Evolutionary conservation across 2,113 vertebrate genomes (phyloP).

Genomic region (Ptilorrhoa leucosticta): DNA sequence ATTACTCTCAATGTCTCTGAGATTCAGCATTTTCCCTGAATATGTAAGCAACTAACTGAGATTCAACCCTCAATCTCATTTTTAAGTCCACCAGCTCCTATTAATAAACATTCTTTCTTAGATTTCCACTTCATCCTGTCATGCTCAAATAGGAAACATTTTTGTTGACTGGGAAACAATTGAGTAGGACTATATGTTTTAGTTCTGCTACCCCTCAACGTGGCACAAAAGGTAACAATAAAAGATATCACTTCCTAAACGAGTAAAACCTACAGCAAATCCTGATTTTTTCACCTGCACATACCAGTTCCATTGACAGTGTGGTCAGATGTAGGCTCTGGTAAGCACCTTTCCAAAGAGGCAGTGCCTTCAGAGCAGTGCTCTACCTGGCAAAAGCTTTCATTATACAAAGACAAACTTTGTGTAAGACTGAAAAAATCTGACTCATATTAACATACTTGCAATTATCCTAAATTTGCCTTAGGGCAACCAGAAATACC

Average conservation of each 20-base stretch:
- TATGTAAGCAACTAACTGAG: not conserved
- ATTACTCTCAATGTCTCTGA: not conserved
- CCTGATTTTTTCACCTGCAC: not conserved
- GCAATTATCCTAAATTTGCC: not conserved
- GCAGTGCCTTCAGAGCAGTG: not conserved
- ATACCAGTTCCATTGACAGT: not conserved
- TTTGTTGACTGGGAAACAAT: not conserved
- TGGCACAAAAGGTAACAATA: not conserved
- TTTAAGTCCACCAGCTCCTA: not conserved
- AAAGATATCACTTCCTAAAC: not conserved
- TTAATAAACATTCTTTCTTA: slow-evolving; percentile 11
- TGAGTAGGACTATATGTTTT: not conserved
- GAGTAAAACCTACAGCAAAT: not conserved
- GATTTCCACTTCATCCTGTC: not conserved
- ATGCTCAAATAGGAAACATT: not conserved
- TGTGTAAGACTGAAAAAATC: not conserved
- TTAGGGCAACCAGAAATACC: not conserved
- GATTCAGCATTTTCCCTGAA: not conserved
- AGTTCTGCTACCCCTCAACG: not conserved
- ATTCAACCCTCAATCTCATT: not conserved
- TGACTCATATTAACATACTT: not conserved
- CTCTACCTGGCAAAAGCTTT: not conserved
- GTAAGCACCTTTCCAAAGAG: not conserved
- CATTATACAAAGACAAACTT: not conserved
- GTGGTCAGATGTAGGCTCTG: not conserved